These are phyloP conservation scores for Styela clava DNA, from an alignment of 23 tunicate genomes.

Conservation along the genomic window DNA sequence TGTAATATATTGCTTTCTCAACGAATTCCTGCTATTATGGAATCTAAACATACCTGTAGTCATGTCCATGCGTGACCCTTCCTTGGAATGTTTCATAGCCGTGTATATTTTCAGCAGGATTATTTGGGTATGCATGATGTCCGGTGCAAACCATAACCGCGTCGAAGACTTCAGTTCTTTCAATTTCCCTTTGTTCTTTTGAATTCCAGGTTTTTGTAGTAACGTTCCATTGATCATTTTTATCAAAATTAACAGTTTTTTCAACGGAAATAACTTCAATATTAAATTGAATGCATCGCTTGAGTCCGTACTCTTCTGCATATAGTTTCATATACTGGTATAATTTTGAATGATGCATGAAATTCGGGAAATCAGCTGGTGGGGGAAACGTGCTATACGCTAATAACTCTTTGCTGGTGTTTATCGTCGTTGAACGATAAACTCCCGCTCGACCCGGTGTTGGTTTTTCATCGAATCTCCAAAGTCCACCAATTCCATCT, in stretches of 20 bases:
- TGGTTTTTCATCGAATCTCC: constrained; percentile 32
- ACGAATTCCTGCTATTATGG: no score
- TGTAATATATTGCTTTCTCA: no score
- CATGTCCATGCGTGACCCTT: constrained; percentile 43
- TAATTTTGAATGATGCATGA: constrained; percentile 45
- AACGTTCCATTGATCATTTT: constrained; percentile 67
- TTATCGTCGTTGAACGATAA: constrained; percentile 36
- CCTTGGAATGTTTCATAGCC: constrained; percentile 59
- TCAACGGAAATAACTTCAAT: constrained; percentile 53
- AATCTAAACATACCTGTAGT: constrained; percentile 49
- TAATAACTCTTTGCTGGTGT: constrained; percentile 47
- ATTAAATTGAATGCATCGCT: constrained; percentile 38
- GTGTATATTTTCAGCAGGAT: constrained; percentile 43
- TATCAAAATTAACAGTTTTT: constrained; percentile 22
- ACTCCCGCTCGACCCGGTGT: constrained; percentile 32
- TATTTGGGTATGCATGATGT: constrained; percentile 71
- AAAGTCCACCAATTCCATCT: constrained; percentile 49
- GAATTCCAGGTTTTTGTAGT: constrained; percentile 23
- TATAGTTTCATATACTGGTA: constrained; percentile 21
- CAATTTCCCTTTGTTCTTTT: background rate
- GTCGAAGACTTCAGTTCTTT: constrained; percentile 41
- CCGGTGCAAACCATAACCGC: constrained; percentile 74
- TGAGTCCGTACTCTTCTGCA: constrained; percentile 32
- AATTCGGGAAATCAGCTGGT: constrained; percentile 40
- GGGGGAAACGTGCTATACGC: constrained; percentile 42